Percentiles rank a stretch among this genome's conserved stretches.
These are phyloP conservation scores for Eupleurogrammus muticus DNA, from an alignment of 2,797 vertebrate species.

Conservation along the genomic window DNA sequence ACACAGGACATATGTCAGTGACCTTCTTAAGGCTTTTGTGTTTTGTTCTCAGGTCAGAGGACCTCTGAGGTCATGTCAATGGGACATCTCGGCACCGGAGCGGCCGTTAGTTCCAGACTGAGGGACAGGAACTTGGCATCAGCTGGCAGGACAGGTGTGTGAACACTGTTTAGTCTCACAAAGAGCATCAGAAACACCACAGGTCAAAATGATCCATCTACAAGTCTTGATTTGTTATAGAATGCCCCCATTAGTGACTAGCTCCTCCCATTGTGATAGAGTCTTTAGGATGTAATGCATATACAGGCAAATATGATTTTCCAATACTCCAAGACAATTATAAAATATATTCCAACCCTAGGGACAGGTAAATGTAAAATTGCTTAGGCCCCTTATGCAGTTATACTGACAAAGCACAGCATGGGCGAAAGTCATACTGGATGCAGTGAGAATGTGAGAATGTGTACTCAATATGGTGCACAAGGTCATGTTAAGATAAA, in stretches of 20 bases:
- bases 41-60: constrained; percentile 35
- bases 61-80: constrained; percentile 51
- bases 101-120: constrained; percentile 34
- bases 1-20: background rate
- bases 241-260: constrained; percentile 56
- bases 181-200: constrained; percentile 24
- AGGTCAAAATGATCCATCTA: constrained; percentile 4
- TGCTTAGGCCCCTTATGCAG: constrained; percentile 5
- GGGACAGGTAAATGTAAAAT: background rate
- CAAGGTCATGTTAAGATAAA: constrained; percentile 84
- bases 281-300: constrained; percentile 33
- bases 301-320: background rate
- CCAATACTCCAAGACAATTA: background rate
- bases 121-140: constrained; percentile 61
- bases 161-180: constrained; percentile 28
- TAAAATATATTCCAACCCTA: background rate
- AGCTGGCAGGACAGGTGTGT: constrained; percentile 79
- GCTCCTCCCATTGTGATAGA: constrained; percentile 28
- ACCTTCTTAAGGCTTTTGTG: constrained; percentile 16
- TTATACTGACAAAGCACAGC: constrained; percentile 35
- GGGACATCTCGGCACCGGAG: constrained; percentile 58
- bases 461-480: constrained; percentile 75
- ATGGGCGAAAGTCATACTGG: constrained; percentile 54
- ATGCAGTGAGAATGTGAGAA: constrained; percentile 77
- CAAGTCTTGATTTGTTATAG: background rate